Conservation (phyloP, 2,113 vertebrate genomes). For the Nycticryphes semicollaris region DNA sequence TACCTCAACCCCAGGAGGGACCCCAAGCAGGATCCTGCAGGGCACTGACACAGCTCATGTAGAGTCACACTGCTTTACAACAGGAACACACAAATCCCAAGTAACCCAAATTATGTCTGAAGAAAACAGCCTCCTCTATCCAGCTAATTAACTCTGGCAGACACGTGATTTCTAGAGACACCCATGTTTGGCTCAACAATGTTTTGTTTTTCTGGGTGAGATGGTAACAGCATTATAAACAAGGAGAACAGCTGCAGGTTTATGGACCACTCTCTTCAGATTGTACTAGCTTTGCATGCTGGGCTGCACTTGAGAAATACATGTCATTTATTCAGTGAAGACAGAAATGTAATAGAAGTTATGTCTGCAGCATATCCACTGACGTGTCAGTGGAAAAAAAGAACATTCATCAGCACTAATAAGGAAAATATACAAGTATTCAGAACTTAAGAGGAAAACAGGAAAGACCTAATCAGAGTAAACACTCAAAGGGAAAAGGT, state of each 20-base stretch:
- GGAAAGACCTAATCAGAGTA: slow-evolving; percentile 43
- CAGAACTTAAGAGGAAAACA: slow-evolving; percentile 28
- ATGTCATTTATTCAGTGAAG: background rate
- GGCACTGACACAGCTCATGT: background rate
- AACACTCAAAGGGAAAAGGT: slow-evolving; percentile 29
- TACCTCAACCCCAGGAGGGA: accelerated
- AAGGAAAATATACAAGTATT: slow-evolving; percentile 7
- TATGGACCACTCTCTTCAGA: background rate
- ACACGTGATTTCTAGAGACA: background rate
- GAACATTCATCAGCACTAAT: background rate
- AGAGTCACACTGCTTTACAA: background rate
- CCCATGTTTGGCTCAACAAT: background rate
- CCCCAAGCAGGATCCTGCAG: background rate
- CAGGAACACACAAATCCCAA: background rate
- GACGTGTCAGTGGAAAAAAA: background rate
- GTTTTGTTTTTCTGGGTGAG: background rate
- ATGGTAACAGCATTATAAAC: slow-evolving; percentile 28
- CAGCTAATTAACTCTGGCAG: background rate
- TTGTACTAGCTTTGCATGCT: background rate
- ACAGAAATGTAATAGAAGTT: background rate
- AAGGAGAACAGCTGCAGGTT: slow-evolving; percentile 27
- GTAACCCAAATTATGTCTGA: background rate
- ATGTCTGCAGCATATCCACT: background rate
- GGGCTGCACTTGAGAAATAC: background rate
- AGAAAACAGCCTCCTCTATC: background rate